phyloP scores from a whole-genome alignment of 2,888 invertebrate genomes.

The Dysmachus trigonus region DNA sequence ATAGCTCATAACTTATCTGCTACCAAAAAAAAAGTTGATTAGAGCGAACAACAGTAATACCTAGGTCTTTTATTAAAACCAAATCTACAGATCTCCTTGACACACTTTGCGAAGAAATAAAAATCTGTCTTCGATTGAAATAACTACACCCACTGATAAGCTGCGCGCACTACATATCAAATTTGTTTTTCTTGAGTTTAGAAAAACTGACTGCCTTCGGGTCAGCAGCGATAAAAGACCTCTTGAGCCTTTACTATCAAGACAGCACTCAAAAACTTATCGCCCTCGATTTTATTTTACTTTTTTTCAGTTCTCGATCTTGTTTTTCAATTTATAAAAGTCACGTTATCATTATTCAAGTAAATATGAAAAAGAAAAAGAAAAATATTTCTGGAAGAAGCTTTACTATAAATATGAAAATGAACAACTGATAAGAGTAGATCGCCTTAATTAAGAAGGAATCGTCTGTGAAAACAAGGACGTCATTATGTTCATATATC shows the following conservation, averaged over 20 bases:
- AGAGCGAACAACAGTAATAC: background rate
- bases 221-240: constrained; percentile 1
- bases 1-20: background rate
- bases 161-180: background rate
- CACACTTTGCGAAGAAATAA: background rate
- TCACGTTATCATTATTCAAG: background rate
- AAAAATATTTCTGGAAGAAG: background rate
- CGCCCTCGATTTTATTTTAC: background rate
- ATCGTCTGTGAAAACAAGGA: background rate
- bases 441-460: background rate
- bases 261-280: background rate
- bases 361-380: background rate
- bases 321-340: constrained; percentile 23
- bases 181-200: background rate
- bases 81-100: constrained; percentile 12
- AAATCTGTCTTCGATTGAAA: background rate
- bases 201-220: background rate
- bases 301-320: background rate
- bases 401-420: background rate
- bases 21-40: background rate
- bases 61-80: background rate
- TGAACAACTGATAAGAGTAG: background rate
- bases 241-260: background rate
- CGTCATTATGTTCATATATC: background rate
- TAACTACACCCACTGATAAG: background rate